Evolutionary conservation across 2,113 vertebrate species (phyloP), one percentile per base, ranked within the genome.

Genomic region (Pluvianellus socialis): DNA sequence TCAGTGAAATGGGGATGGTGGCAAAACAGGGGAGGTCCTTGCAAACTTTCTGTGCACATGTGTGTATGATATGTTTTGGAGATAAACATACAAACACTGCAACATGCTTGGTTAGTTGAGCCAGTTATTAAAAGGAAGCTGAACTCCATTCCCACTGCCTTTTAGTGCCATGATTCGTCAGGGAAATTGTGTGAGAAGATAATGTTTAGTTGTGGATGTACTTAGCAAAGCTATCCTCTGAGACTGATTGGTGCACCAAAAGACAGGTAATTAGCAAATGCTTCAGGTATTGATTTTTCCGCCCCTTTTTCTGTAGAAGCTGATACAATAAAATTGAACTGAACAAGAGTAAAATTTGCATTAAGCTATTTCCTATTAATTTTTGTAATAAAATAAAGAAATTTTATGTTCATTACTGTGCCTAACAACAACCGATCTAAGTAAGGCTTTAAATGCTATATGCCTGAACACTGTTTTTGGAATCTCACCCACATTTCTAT

Each of bases 381-480:
- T 63, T 71, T 38, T 5, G 8, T 42, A 63, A 59, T 15, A 61
- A 75, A 94, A 66, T 58, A 28, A 63, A 45, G 35, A 81, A 23
- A 1, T 19, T 55, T 44, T 53, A 11, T 49, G 27, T 59, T 71
- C 23, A 33, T 53, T 62, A 76, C 6, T 33, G 74, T 30, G 7
- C 5, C 30, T 68, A 92, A 61, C 22, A 97, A 79, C 92, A 74
- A 94, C 75, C 47, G 83, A 94, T 61, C 66, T 82, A 40, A 98
- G 28, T 86, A 97, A 98, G 66, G 85, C 72, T 97, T 97, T 96
- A 86, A 97, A 96, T 79, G 90, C 86, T 91, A 79, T 70, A 13
- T 10, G 47, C 53, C 72, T 97, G 79, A 97, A 84, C 30, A 87
- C 88, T 66, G 42, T 92, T 84, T 18, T 65, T 80, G 97, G 95